Base-by-base conservation (phyloP, 2,113 vertebrate species). In the Pleuronectes platessa region DNA sequence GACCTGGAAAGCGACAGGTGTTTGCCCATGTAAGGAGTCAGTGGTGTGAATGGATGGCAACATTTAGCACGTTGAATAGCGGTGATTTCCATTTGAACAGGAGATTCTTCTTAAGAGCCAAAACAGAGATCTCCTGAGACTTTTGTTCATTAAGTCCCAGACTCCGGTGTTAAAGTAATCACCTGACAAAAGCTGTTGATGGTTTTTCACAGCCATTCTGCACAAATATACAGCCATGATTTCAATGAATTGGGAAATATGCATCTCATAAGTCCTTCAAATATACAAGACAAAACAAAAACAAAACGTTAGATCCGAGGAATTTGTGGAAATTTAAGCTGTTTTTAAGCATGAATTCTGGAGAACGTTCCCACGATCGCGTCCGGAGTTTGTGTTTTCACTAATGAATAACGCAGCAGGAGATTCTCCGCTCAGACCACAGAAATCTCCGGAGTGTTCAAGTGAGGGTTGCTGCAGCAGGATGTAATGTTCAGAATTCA, bases 1-100 rank as follows among this genome's bases (percentile, higher is more conserved):
- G 21, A 47, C 53, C 51, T 70, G 37, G 61, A 81, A 74, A 71
- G 58, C 66, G 74, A 21, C 74, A 78, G 70, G 70, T 81, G 56
- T 84, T 63, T 68, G 18, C 3, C 61, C 14, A 21, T 63, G 26
- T 61, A 23, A 64, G 21, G 37, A 68, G 27, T 56, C 56, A 24
- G 0, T 40, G 7, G 18, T 68, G 24, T 66, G 49, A 69, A 20
- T 77, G 60, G 20, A 42, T 10, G 21, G 11, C 11, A 23, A 55
- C 23, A 51, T 61, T 24, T 49, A 71, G 23, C 23, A 51, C 21
- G 51, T 40, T 67, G 61, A 75, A 42, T 58, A 51, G 37, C 20
- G 51, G 61, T 24, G 49, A 37, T 68, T 73, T 74, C 8, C 18
- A 64, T 51, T 47, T 62, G 24, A 68, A 68, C 20, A 40, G 3